Base-by-base conservation (phyloP, 2,888 invertebrate species). In the Anarsia innoxiella region DNA sequence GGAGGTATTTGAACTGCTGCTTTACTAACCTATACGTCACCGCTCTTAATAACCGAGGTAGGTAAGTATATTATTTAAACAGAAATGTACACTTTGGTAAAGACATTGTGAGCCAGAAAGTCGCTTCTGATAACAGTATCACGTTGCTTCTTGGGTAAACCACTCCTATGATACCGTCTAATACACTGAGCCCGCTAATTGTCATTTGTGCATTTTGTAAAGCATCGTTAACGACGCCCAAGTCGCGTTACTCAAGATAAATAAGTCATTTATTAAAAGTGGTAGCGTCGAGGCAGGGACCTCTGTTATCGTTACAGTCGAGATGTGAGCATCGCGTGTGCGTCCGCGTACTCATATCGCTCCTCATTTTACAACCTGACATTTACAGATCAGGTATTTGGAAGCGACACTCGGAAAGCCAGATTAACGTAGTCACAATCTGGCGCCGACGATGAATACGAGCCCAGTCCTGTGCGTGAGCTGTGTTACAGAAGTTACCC, bases 301-400 rank as follows among this genome's bases (percentile, higher is more conserved):
- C 69, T 68, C 70, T 76, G 77, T 83, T 80, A 79, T 82, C 82
- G 73, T 58, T 55, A 56, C 56, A 59, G 52, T 48, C 59, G 75
- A 73, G 82, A 80, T 78, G 80, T 72, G 68, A 67, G 67, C 66
- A 63, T 48, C 61, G 65, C 65, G 67, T 51, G 58, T 63, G 66
- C 66, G 60, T 55, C 59, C 65, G 66, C 71, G 61, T 66, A 66
- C 65, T 64, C 66, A 65, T 71, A 73, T 65, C 75, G 70, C 69
- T 67, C 60, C 64, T 64, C 63, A 64, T 60, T 69, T 73, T 72
- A 74, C 70, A 72, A 70, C 67, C 64, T 62, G 66, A 73, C 68
- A 68, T 75, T 75, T 72, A 76, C 68, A 66, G 66, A 66, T 67
- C 74, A 66, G 65, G 69, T 75, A 79, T 80, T 83, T 66, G 77